Evolutionary conservation across 2,797 vertebrate genomes (phyloP), one percentile per base, ranked within the genome.

Genomic region (Diplodus puntazzo): DNA sequence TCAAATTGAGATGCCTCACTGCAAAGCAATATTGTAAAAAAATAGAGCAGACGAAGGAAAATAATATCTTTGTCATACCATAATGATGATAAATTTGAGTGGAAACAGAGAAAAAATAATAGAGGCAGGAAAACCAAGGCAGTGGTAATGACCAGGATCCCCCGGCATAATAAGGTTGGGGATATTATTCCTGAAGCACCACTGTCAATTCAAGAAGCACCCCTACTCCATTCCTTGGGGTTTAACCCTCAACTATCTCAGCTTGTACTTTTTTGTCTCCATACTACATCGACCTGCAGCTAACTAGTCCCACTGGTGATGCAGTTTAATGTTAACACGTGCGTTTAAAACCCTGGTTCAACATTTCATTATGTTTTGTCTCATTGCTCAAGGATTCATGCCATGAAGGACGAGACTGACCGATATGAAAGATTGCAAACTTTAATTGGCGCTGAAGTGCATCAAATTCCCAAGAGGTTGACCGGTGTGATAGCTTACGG

Each of bases 391-490:
- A 55, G 13, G 34, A 46, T 42, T 70, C 54, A 48, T 62, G 30
- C 58, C 39, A 8, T 25, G 53, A 63, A 30, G 27, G 20, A 42
- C 0, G 2, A 42, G 39, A 74, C 1, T 66, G 43, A 74, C 10
- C 61, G 58, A 79, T 27, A 55, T 52, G 4, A 69, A 39, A 53
- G 34, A 67, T 50, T 53, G 53, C 17, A 7, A 50, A 65, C 57
- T 46, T 13, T 71, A 59, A 77, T 43, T 74, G 69, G 27, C 0
- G 8, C n/a, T 46, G 21, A 67, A 65, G 54, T n/a, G 57, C 34
- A 52, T 73, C 11, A 18, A 11, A 75, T 23, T 79, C 73, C 69
- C 63, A 12, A 6, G 52, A 68, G 52, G 53, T 3, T 27, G 8
- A 9, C 20, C 11, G 4, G 13, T 64, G 25, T 68, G 50, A 78